Percentiles rank a stretch among this genome's conserved stretches.
Evolutionary conservation across 2,888 invertebrate genomes (phyloP).

Genomic region (Chironomus tentans): DNA sequence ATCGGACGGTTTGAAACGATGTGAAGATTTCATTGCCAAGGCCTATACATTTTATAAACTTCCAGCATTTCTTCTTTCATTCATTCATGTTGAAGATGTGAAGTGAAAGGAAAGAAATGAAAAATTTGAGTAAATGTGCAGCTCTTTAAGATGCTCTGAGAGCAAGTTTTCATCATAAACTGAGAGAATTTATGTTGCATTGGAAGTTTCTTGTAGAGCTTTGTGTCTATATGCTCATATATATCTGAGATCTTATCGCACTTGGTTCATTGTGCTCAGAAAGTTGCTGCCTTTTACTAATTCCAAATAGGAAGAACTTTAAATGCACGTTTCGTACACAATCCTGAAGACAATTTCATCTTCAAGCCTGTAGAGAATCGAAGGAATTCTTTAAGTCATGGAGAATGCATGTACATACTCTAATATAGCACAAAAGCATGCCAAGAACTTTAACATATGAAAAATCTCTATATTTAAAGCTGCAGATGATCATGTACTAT

Average conservation of each 20-base stretch:
- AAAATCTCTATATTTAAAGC: too few relatives aligned
- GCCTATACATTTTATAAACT: constrained; percentile 41
- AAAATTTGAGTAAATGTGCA: neutral
- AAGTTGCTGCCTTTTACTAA: neutral
- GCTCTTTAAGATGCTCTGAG: neutral
- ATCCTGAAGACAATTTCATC: neutral
- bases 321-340: neutral
- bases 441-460: too few relatives aligned
- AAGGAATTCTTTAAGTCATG: neutral
- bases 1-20: neutral
- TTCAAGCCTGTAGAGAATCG: neutral
- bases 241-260: too few relatives aligned
- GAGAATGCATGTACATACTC: too few relatives aligned
- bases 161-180: neutral
- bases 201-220: neutral
- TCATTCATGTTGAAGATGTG: neutral
- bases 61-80: neutral
- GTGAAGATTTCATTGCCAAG: constrained; percentile 42
- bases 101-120: constrained; percentile 6
- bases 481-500: too few relatives aligned
- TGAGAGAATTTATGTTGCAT: neutral
- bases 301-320: neutral
- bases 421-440: too few relatives aligned
- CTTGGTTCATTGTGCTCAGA: neutral
- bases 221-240: neutral